Conservation (phyloP, 2,888 invertebrate species). For the Archips crataeganus region DNA sequence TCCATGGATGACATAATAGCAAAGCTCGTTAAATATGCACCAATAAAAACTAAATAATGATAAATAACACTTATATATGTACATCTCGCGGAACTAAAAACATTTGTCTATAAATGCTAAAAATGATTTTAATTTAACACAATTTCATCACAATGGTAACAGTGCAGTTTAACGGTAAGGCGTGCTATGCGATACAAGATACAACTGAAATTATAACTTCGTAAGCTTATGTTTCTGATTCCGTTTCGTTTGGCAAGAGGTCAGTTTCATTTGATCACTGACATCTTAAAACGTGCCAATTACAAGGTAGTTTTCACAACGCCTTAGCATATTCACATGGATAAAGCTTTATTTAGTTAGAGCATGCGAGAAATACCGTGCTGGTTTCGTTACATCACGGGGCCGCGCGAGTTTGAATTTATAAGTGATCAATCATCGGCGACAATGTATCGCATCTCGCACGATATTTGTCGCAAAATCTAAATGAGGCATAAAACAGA, state of each 20-base stretch:
- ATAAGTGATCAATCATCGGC: too few species aligned
- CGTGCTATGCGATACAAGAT: neutral
- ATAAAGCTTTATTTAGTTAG: too few species aligned
- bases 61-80: constrained; percentile 48
- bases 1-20: constrained; percentile 51
- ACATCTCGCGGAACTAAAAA: constrained; percentile 41
- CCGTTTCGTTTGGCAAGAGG: neutral
- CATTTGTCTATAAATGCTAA: constrained; percentile 41
- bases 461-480: too few species aligned
- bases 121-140: constrained; percentile 6
- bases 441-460: too few species aligned
- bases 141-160: constrained; percentile 8
- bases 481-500: too few species aligned
- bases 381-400: too few species aligned
- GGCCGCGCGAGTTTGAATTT: too few species aligned
- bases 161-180: constrained; percentile 3
- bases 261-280: neutral
- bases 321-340: neutral
- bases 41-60: constrained; percentile 43
- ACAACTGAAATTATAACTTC: neutral
- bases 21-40: constrained; percentile 18
- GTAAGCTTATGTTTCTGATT: neutral
- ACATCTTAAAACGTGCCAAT: neutral
- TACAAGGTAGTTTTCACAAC: neutral
- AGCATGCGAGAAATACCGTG: too few species aligned